Conservation (phyloP, 2,113 vertebrate genomes). For the Sula dactylatra region DNA sequence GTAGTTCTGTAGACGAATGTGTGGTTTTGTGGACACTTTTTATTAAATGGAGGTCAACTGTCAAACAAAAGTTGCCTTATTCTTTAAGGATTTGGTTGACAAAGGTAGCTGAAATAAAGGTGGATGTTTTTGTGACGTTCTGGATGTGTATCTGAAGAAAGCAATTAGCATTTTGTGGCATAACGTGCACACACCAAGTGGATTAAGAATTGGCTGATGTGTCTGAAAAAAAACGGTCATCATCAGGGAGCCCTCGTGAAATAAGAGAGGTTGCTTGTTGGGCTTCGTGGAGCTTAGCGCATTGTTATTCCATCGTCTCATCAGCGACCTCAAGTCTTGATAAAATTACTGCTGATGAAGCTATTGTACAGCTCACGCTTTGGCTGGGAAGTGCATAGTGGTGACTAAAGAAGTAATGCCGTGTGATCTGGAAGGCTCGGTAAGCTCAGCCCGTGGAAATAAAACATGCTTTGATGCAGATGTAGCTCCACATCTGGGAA, state of each 20-base stretch:
- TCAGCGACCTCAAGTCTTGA: not conserved
- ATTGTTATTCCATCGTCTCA: not conserved
- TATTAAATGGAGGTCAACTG: not conserved
- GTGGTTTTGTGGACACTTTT: not conserved
- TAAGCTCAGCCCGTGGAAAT: not conserved
- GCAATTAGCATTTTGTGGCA: not conserved
- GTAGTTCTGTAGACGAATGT: not conserved
- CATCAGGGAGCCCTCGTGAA: not conserved
- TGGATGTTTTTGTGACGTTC: not conserved
- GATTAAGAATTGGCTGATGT: not conserved
- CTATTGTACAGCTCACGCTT: not conserved
- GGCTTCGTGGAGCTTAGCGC: not conserved
- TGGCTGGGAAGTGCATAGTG: not conserved
- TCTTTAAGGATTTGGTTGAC: not conserved
- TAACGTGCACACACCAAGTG: not conserved
- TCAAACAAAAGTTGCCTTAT: not conserved
- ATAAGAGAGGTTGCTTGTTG: not conserved
- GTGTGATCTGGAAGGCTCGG: not conserved
- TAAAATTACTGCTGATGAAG: conserved; percentile 1
- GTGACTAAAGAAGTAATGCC: not conserved
- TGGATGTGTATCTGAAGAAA: conserved; percentile 14
- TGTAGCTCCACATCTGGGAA: not conserved
- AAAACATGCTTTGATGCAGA: not conserved
- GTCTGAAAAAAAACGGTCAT: not conserved
- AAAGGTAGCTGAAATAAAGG: not conserved